Conservation (phyloP, 2,888 invertebrate species). For the Drosophila limbata region DNA sequence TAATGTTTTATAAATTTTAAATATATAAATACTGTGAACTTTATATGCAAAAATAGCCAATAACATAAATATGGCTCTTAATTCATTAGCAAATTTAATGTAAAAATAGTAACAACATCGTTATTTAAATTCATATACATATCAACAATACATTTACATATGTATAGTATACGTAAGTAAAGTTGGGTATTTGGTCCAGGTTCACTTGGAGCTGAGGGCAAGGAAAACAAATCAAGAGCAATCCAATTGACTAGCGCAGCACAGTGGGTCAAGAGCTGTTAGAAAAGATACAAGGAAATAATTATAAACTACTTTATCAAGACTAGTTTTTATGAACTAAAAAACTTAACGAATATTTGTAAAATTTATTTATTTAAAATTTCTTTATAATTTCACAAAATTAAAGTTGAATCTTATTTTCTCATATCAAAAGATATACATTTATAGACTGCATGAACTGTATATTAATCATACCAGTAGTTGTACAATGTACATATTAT, state of each 20-base stretch:
- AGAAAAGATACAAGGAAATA: not conserved
- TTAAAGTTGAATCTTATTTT: too few species aligned
- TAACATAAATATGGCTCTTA: constrained; percentile 41
- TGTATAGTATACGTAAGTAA: not conserved
- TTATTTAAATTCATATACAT: not conserved
- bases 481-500: too few species aligned
- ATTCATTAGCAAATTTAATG: constrained; percentile 51
- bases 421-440: too few species aligned
- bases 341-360: not conserved
- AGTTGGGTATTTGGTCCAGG: constrained; percentile 5
- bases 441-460: too few species aligned
- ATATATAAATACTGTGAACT: not conserved
- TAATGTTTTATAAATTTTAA: not conserved
- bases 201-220: constrained; percentile 30
- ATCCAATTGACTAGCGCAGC: constrained; percentile 43
- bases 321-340: too few species aligned
- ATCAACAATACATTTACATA: not conserved
- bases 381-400: not conserved
- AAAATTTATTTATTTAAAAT: not conserved
- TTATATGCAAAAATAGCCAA: not conserved
- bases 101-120: constrained; percentile 46
- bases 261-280: constrained; percentile 18
- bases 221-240: constrained; percentile 34
- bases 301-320: not conserved
- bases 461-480: too few species aligned